These are phyloP conservation scores for Hemichromis elongatus DNA, from an alignment of 2,113 vertebrate genomes.

Conservation along the genomic window DNA sequence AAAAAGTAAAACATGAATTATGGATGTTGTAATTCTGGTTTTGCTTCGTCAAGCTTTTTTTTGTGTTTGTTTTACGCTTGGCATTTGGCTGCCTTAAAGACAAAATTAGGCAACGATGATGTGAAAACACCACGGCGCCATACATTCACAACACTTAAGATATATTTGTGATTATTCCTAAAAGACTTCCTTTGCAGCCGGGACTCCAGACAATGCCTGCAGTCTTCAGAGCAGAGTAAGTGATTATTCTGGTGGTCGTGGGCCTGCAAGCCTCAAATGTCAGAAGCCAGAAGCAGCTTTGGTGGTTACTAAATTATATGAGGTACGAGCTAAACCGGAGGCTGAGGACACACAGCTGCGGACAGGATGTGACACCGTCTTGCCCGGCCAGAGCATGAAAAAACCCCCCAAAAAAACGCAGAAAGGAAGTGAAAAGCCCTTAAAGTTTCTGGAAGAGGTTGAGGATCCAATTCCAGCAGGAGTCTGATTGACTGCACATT, in stretches of 20 bases:
- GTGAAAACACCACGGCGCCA: conserved; percentile 41
- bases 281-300: conserved; percentile 19
- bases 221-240: conserved; percentile 14
- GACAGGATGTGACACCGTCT: conserved; percentile 48
- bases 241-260: conserved; percentile 24
- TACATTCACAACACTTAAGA: conserved; percentile 39
- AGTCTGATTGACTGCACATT: conserved; percentile 42
- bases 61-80: background rate
- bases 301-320: conserved; percentile 37
- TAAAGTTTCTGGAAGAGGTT: conserved; percentile 8
- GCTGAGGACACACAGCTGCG: conserved; percentile 26
- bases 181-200: background rate
- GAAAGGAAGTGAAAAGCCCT: conserved; percentile 26
- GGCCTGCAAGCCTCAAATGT: conserved; percentile 14
- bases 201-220: conserved; percentile 46
- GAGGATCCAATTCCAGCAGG: conserved; percentile 21
- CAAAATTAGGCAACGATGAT: conserved; percentile 9
- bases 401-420: background rate
- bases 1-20: conserved; percentile 14
- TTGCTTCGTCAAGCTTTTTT: background rate
- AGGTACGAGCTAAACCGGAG: conserved; percentile 32
- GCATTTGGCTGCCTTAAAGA: background rate
- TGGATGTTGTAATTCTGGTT: background rate
- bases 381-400: background rate
- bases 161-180: conserved; percentile 23